Evolutionary conservation across 2,888 invertebrate species (phyloP), one percentile per base, ranked within the genome.

Genomic region (Metallyticus violacea): DNA sequence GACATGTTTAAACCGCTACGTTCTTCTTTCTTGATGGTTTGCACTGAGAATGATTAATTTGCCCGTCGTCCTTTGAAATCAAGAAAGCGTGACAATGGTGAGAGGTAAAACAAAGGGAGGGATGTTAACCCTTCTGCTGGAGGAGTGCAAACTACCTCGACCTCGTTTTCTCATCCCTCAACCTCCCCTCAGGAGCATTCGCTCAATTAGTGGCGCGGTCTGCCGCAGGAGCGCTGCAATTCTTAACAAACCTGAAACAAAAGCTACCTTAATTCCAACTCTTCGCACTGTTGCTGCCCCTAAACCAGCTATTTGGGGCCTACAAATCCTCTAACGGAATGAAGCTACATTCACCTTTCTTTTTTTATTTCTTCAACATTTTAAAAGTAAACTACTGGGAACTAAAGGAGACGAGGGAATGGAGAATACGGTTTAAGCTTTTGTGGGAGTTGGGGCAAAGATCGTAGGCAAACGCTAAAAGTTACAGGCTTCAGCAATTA

Each of bases 301-400:
- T 29, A 83, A 15, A n/a, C 83, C 83, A 77, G 77, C 28, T 29
- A 77, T 77, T 83, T 83, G 28, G 28, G 40, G 77, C 27, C 28
- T 77, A 83, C n/a, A 83, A 77, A 83, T 77, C 25, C 83, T 83
- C 28, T 83, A 83, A 62, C 77, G 77, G 76, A 83, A 83, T 26
- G 77, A 77, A n/a, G 26, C 25, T 77, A 77, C 28, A 29, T 77
- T 62, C 40, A 40, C 40, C 15, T 81, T 81, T n/a, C 30, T 40
- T 40, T 30, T 30, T 40, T n/a, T n/a, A n/a, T 83, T 28, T 77
- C 77, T 83, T 77, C 28, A 77, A 7, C 25, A 77, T 77, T 83
- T 77, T 77, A 83, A 77, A 83, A 83, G 83, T 9, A 28, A 83
- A 83, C 77, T 83, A 76, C 27, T 26, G 26, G 82, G 30, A 62